phyloP scores from a whole-genome alignment of 1,140 invertebrate genomes.

The Pteromalus puparum region DNA sequence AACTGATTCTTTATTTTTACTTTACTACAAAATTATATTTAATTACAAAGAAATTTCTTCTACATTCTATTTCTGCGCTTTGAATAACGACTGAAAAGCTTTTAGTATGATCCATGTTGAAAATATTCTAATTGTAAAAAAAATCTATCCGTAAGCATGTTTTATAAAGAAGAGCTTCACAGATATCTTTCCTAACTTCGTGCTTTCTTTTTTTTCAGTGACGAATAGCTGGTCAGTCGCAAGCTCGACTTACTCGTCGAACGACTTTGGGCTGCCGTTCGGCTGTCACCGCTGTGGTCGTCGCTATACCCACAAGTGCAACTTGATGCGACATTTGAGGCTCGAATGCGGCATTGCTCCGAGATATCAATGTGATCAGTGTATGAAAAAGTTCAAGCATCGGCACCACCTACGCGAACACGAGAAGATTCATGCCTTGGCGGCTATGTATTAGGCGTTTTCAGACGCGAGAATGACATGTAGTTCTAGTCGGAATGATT shows the following conservation, averaged over 20 bases:
- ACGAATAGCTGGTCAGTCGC: not conserved
- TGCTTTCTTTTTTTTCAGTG: not conserved
- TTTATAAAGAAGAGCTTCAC: not conserved
- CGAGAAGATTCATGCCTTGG: conserved; percentile 29
- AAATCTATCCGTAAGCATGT: not conserved
- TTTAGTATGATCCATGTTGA: not conserved
- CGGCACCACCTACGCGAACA: conserved; percentile 74
- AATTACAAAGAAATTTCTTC: too few relatives aligned
- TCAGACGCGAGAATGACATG: too few relatives aligned
- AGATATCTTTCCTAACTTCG: not conserved
- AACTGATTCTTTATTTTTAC: too few relatives aligned
- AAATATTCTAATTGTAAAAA: not conserved
- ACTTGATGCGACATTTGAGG: conserved; percentile 28
- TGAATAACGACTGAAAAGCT: not conserved
- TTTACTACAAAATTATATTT: too few relatives aligned
- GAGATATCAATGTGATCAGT: conserved; percentile 74
- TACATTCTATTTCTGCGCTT: not conserved
- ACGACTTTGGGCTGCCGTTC: not conserved
- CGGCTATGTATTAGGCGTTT: not conserved
- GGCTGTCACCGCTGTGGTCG: conserved; percentile 29
- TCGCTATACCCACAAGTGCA: conserved; percentile 22
- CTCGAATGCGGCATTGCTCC: conserved; percentile 75
- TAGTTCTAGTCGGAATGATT: not conserved
- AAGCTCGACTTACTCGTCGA: not conserved
- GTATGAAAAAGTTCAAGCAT: conserved; percentile 75